A percentile compares a stretch with the other conserved stretches of the same genome.
Evolutionary conservation across 2,797 vertebrate species (phyloP).

Genomic region (Mormyrops boulengeri): DNA sequence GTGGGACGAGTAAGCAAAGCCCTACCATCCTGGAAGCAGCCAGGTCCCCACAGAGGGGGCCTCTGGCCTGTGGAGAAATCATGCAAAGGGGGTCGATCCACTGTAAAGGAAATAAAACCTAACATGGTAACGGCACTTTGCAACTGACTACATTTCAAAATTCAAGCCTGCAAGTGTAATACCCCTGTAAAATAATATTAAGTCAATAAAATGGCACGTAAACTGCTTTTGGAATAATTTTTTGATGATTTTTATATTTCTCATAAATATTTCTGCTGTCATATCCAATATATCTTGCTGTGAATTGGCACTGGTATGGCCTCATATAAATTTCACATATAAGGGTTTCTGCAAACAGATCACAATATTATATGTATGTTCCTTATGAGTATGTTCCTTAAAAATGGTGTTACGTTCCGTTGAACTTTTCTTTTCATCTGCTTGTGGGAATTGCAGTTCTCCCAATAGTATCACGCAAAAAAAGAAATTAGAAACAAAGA

Average conservation of each 20-base stretch:
- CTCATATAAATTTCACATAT: conserved; percentile 5
- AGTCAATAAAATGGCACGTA: neutral
- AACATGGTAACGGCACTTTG: neutral
- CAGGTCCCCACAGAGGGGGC: neutral
- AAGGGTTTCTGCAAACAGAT: neutral
- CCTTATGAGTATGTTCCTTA: neutral
- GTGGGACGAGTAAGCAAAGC: neutral
- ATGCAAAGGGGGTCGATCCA: neutral
- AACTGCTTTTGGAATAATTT: neutral
- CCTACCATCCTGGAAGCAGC: neutral
- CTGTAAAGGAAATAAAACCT: neutral
- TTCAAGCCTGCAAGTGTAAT: neutral
- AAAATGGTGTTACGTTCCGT: neutral
- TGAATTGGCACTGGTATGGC: neutral
- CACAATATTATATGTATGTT: neutral
- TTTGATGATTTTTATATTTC: neutral
- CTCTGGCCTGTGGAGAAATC: neutral
- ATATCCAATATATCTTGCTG: neutral
- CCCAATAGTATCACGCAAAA: neutral
- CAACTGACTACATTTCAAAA: neutral
- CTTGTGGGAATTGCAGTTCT: neutral
- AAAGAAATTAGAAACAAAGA: neutral
- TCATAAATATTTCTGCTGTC: neutral
- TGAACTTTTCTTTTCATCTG: neutral
- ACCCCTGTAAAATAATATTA: neutral